Base-by-base conservation (phyloP, 2,797 vertebrate genomes). In the Artibeus lituratus region DNA sequence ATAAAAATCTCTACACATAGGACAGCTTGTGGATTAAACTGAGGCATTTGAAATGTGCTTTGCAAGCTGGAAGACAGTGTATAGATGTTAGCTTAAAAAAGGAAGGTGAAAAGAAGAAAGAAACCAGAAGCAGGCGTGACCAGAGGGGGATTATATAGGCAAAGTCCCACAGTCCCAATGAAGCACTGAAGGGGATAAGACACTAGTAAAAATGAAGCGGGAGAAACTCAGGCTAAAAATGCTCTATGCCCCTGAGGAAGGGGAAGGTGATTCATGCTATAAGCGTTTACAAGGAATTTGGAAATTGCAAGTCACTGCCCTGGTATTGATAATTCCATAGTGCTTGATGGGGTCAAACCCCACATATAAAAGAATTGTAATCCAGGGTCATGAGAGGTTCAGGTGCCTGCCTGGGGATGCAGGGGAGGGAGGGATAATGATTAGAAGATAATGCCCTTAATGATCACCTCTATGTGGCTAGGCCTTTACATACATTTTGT, bases 51-150 rank as follows among this genome's bases (percentile, higher is more conserved):
- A 92, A 35, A 51, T 92, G n/a, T 35, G 74, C 80, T 94, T 86
- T 94, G 55, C 82, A 90, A 92, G 87, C 65, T 77, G 22, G 82
- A 73, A 93, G 51, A 32, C 72, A 32, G 42, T 88, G 26, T 88
- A 57, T 74, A 94, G 91, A 91, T 87, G 47, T 91, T 89, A 91
- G 77, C 49, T 82, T 92, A 37, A 69, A 67, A 29, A 4, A 24
- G 26, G 15, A 14, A 39, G 10, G 1, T 16, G 18, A 49, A 19
- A 7, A 53, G 24, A 49, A 35, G 8, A 92, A 47, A 65, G 57
- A 81, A 26, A 59, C 49, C 12, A 2, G 4, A 37, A 5, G 37
- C 47, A 37, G 81, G 49, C 78, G 55, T 74, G 77, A 69, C 26
- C 47, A 44, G 73, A 24, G 5, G 53, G 72, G 82, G 39, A 42